Evolutionary conservation across 2,113 vertebrate genomes (phyloP).

Genomic region (Plecturocebus donacophilus): DNA sequence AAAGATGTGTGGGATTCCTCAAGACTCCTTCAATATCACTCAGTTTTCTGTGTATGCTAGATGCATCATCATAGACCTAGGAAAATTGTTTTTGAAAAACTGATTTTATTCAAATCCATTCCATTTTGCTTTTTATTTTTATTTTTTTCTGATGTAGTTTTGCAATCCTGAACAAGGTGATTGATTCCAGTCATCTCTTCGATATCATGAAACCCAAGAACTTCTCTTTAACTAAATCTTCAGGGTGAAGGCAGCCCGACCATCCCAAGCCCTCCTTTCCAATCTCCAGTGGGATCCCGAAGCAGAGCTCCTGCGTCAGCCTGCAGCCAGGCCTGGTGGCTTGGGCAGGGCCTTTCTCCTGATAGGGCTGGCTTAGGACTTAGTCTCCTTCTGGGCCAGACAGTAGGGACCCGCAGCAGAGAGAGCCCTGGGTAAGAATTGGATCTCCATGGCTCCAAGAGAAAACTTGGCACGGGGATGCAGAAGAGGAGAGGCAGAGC

Average conservation of each 20-base stretch:
- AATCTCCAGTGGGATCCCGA: background rate
- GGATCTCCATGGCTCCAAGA: background rate
- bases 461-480: background rate
- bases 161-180: background rate
- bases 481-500: background rate
- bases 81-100: no score
- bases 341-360: background rate
- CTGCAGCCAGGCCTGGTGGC: background rate
- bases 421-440: background rate
- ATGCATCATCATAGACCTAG: rapidly evolving
- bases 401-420: background rate
- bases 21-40: background rate
- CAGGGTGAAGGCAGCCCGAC: background rate
- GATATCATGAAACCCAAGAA: background rate
- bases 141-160: background rate
- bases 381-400: background rate
- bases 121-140: background rate
- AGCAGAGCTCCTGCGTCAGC: background rate
- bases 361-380: background rate
- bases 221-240: constrained; percentile 1
- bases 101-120: background rate
- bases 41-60: background rate
- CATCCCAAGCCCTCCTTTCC: background rate
- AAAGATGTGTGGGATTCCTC: background rate
- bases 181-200: background rate